Conservation (phyloP, 2,113 vertebrate genomes). For the Australoheros scitulus region DNA sequence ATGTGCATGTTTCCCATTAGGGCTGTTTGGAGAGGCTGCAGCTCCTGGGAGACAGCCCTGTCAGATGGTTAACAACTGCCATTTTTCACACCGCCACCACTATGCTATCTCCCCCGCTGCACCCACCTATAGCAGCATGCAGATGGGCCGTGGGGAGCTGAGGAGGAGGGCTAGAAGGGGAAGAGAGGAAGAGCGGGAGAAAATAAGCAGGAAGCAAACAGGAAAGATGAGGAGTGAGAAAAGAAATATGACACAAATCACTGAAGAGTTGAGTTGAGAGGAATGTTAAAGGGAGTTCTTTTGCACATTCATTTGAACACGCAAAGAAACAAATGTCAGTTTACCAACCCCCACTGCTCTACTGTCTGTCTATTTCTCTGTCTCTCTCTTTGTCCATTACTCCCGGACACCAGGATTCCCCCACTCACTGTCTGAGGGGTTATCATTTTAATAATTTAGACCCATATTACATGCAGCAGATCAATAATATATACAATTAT, state of each 20-base stretch:
- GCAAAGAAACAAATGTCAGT: constrained; percentile 40
- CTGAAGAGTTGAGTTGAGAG: constrained; percentile 29
- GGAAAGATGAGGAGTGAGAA: background rate
- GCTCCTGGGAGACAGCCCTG: constrained; percentile 72
- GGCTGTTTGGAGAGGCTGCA: constrained; percentile 70
- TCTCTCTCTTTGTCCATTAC: constrained; percentile 19
- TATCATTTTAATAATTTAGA: constrained; percentile 70
- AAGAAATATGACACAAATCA: constrained; percentile 40
- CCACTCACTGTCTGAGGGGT: constrained; percentile 42
- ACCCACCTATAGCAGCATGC: constrained; percentile 67
- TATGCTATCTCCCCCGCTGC: constrained; percentile 64
- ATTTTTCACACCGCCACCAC: constrained; percentile 73
- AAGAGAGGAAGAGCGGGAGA: background rate
- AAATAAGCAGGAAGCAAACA: background rate
- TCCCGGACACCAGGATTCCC: constrained; percentile 46
- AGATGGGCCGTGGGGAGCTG: constrained; percentile 60
- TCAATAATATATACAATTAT: constrained; percentile 76
- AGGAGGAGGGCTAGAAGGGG: background rate
- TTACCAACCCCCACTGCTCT: background rate
- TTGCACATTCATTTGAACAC: constrained; percentile 23
- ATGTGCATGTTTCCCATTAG: constrained; percentile 71
- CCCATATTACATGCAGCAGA: constrained; percentile 60
- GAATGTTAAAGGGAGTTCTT: constrained; percentile 32
- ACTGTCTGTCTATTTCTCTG: background rate
- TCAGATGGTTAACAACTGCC: constrained; percentile 77